Conservation (phyloP, 2,888 invertebrate species). For the Tromatobia lineatoria region DNA sequence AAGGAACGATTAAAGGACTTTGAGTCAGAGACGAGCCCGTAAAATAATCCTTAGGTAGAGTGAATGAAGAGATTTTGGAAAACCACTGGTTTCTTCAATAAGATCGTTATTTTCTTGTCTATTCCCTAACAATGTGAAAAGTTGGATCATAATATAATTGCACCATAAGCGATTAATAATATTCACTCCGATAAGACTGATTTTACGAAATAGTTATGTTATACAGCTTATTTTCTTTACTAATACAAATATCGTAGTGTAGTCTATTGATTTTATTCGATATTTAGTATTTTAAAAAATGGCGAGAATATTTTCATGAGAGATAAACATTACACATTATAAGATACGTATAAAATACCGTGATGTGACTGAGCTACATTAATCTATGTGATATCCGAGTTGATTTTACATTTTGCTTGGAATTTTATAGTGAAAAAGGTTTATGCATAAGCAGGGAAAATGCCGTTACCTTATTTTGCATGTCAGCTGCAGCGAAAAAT, state of each 20-base stretch:
- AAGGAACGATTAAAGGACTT: neutral
- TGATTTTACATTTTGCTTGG: neutral
- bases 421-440: neutral
- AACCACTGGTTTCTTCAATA: neutral
- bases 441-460: neutral
- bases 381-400: neutral
- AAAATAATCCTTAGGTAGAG: neutral
- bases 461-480: neutral
- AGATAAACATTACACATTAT: too few relatives aligned
- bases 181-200: too few relatives aligned
- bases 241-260: too few relatives aligned
- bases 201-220: too few relatives aligned
- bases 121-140: neutral
- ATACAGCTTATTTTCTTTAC: too few relatives aligned
- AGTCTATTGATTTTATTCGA: too few relatives aligned
- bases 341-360: too few relatives aligned
- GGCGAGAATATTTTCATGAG: too few relatives aligned
- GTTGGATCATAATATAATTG: too few relatives aligned
- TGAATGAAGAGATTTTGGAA: neutral
- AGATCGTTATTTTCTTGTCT: neutral
- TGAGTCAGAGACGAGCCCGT: neutral
- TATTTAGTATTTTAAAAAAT: too few relatives aligned
- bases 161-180: too few relatives aligned
- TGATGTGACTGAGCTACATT: too few relatives aligned
- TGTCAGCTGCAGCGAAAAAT: neutral